Percentiles rank a stretch among this genome's conserved stretches.
These are phyloP conservation scores for Ciconia stormi DNA, from an alignment of 2,113 vertebrate genomes.

Conservation along the genomic window DNA sequence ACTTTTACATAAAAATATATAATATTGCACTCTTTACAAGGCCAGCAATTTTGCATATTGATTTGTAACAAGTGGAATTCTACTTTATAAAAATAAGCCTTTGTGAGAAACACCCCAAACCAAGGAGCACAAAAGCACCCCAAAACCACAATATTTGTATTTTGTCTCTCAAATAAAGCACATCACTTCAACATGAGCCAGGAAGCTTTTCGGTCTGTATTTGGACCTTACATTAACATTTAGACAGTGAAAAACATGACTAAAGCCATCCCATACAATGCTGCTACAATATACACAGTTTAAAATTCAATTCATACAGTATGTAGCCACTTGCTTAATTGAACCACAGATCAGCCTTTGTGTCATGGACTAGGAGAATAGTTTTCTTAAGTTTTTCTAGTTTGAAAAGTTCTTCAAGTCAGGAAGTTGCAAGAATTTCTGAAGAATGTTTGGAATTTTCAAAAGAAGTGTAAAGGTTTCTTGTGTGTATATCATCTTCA, in stretches of 20 bases:
- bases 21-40: slow-evolving; percentile 79
- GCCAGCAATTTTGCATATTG: slow-evolving; percentile 73
- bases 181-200: slow-evolving; percentile 62
- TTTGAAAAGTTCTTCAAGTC: slow-evolving; percentile 35
- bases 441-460: slow-evolving; percentile 33
- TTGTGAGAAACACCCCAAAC: slow-evolving; percentile 53
- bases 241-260: background rate
- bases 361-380: background rate
- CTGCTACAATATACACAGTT: background rate
- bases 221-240: background rate
- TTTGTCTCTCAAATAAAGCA: slow-evolving; percentile 49
- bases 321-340: background rate
- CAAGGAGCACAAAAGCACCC: slow-evolving; percentile 38
- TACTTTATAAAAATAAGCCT: slow-evolving; percentile 70
- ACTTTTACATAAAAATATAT: slow-evolving; percentile 79
- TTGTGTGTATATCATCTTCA: background rate
- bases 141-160: slow-evolving; percentile 38
- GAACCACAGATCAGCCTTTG: background rate
- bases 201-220: slow-evolving; percentile 25
- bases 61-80: slow-evolving; percentile 66
- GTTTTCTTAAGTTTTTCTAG: background rate
- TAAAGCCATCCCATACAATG: background rate
- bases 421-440: slow-evolving; percentile 46
- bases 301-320: background rate
- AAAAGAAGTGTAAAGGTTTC: background rate